phyloP scores from a whole-genome alignment of 2,888 invertebrate genomes.

The Crematogaster levior region DNA sequence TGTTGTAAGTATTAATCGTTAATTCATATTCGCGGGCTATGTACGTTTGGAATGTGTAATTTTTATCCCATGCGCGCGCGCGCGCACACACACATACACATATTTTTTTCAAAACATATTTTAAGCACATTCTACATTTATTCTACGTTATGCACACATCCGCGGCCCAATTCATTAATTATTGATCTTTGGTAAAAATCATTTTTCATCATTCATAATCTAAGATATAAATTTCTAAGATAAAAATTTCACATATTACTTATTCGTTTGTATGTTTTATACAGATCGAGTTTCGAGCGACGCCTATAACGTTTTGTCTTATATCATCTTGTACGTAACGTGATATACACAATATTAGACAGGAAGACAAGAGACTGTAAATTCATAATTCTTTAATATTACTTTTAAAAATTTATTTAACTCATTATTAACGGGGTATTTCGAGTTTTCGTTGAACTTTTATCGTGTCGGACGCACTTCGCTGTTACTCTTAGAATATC shows the following conservation, averaged over 20 bases:
- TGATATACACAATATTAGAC: conserved; percentile 16
- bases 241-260: conserved; percentile 11
- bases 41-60: conserved; percentile 53
- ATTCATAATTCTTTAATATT: conserved; percentile 24
- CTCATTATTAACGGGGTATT: conserved; percentile 6
- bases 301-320: neutral
- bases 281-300: conserved; percentile 13
- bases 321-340: neutral
- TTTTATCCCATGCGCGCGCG: neutral
- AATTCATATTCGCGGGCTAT: neutral
- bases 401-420: conserved; percentile 28
- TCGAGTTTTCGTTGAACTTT: conserved; percentile 39
- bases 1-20: neutral
- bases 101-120: too few species aligned
- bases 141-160: conserved; percentile 17
- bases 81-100: too few species aligned
- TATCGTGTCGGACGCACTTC: conserved; percentile 14
- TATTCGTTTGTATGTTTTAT: neutral
- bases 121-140: conserved; percentile 9
- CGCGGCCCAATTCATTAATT: conserved; percentile 12
- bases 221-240: neutral
- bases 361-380: conserved; percentile 52
- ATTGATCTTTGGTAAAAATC: conserved; percentile 53
- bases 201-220: conserved; percentile 20
- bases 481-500: conserved; percentile 41